These are phyloP conservation scores for Amblyornis subalaris DNA, from an alignment of 2,113 vertebrate genomes.

Conservation along the genomic window DNA sequence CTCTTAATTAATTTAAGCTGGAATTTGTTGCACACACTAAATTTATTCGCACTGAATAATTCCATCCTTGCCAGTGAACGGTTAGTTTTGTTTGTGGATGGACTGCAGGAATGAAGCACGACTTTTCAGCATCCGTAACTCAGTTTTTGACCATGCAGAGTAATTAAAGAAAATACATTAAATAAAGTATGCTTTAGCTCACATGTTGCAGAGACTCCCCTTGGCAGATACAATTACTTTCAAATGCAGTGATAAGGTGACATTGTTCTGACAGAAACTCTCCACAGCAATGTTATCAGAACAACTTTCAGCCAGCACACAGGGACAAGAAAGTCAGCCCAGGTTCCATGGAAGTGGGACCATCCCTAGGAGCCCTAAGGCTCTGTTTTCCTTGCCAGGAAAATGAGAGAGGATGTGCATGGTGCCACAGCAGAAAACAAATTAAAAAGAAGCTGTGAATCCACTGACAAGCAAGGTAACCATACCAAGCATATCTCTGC, in stretches of 20 bases:
- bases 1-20: neutral
- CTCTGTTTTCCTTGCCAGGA: neutral
- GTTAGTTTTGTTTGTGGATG: neutral
- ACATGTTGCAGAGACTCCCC: neutral
- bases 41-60: neutral
- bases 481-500: neutral
- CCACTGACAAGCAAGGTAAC: conserved; percentile 4
- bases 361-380: neutral
- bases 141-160: neutral
- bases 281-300: neutral
- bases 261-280: neutral
- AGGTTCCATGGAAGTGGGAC: neutral
- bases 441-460: neutral
- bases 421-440: neutral
- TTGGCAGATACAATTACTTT: neutral
- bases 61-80: fast-evolving
- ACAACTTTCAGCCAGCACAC: neutral
- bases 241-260: neutral
- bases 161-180: neutral
- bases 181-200: neutral
- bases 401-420: neutral
- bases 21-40: neutral
- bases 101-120: neutral
- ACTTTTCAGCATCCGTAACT: neutral
- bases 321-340: neutral